Base-by-base conservation (phyloP, 2,113 vertebrate species). In the Cercocebus atys region DNA sequence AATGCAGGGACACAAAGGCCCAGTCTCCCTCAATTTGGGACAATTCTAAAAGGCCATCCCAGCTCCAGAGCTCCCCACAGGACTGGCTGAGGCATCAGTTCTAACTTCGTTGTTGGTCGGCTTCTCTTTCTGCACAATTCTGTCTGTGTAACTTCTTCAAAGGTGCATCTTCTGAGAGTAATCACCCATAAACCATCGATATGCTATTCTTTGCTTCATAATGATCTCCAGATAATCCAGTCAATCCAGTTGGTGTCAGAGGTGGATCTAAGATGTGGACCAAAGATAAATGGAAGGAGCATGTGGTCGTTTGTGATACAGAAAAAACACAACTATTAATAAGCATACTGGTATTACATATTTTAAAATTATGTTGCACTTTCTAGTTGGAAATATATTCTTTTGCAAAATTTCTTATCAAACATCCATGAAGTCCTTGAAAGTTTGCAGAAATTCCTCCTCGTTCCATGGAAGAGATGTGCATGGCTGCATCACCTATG, bases 391-490 rank as follows among this genome's bases (percentile, higher is more conserved):
- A 4, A 75, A 82, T 32, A 30, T 17, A 57, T 61, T 52, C 10
- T 79, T 8, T 25, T 45, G 55, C 45, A 95, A 82, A 78, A 73
- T 0, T 8, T 89, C 35, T 45, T 75, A 25, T 17, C 38, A 80
- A 43, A n/a, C 38, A 27, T 17, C 32, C 8, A 5, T 5, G 38
- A 86, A 25, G 72, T 50, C 87, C 40, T 2, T 90, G 61, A 8
- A 68, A 43, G 22, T 43, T 83, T 90, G 11, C 16, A 38, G 32
- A 70, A 64, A 85, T 72, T 14, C 6, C 16, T 73, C 22, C 11
- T 45, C 5, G 0, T 16, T 40, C 35, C 10, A 0, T 4, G 17
- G 17, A 30, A n/a, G 27, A 57, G n/a, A 59, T 8, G 32, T 0
- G 4, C 8, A 8, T 17, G 59, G 38, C n/a, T 68, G 1, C 7